Conservation (phyloP, 1,140 invertebrate genomes). For the Brachionus paranguensis region DNA sequence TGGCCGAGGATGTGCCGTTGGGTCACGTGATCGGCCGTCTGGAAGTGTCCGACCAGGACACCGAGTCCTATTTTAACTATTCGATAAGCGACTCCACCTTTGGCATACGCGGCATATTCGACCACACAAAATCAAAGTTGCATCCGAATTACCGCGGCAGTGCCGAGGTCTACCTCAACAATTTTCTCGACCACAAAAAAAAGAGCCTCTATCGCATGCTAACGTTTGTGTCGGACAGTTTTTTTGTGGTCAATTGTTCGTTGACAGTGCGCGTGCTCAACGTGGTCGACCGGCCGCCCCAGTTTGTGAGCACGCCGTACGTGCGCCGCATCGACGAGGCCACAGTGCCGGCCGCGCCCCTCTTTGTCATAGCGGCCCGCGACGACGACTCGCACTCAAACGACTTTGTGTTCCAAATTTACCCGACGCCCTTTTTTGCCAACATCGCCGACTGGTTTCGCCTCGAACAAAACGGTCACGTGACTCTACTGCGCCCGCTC, state of each 20-base stretch:
- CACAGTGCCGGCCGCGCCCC: neutral
- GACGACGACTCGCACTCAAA: neutral
- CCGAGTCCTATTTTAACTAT: constrained; percentile 33
- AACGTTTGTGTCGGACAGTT: constrained; percentile 17
- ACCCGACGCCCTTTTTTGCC: neutral
- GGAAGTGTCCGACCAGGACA: constrained; percentile 9
- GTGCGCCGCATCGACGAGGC: neutral
- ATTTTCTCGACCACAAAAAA: constrained; percentile 5
- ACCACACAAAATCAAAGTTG: neutral
- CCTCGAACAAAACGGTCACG: neutral
- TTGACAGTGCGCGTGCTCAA: neutral
- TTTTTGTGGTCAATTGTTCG: neutral
- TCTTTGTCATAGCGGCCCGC: neutral
- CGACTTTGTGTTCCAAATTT: neutral
- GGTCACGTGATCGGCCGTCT: constrained; percentile 18
- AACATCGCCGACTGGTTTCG: constrained; percentile 13
- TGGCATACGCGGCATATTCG: constrained; percentile 12
- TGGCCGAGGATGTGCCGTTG: neutral
- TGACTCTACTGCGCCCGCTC: neutral
- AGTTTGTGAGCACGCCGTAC: constrained; percentile 20
- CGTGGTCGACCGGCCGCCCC: neutral
- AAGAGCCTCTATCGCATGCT: neutral
- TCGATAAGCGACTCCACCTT: constrained; percentile 23
- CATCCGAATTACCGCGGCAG: neutral
- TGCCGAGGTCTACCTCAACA: constrained; percentile 18